Evolutionary conservation across 2,113 vertebrate genomes (phyloP).

Genomic region (Rhodinocichla rosea): DNA sequence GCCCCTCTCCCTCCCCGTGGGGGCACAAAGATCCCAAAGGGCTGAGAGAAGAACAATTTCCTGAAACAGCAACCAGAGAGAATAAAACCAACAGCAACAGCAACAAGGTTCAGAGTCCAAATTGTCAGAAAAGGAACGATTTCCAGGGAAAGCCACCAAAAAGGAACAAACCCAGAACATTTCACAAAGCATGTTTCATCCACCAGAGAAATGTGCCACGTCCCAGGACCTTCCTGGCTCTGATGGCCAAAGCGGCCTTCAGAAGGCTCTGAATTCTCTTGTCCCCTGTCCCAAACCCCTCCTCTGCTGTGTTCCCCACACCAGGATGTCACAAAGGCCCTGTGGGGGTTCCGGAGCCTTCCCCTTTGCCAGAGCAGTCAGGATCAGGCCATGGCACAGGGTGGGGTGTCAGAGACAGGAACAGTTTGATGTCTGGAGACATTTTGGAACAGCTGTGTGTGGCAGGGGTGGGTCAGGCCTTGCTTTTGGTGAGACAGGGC

Average conservation of each 20-base stretch:
- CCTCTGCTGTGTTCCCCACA: not conserved
- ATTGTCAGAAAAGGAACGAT: not conserved
- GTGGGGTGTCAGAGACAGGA: too few species aligned
- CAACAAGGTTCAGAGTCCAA: too few species aligned
- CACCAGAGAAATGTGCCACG: not conserved
- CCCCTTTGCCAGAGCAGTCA: rapidly evolving
- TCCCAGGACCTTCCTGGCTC: not conserved
- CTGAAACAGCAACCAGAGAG: too few species aligned
- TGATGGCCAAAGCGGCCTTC: too few species aligned
- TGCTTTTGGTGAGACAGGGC: too few species aligned
- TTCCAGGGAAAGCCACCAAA: not conserved
- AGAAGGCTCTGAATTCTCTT: not conserved
- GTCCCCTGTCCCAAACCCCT: not conserved
- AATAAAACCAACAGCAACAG: not conserved
- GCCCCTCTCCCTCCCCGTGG: too few species aligned
- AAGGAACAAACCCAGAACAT: not conserved
- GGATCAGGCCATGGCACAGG: not conserved
- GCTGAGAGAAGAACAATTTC: too few species aligned
- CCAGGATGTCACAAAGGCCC: not conserved
- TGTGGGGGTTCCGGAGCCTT: not conserved
- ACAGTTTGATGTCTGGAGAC: too few species aligned
- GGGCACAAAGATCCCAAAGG: too few species aligned
- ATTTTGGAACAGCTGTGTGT: too few species aligned
- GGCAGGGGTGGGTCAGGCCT: too few species aligned
- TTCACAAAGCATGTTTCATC: not conserved